A percentile compares a stretch with the other conserved stretches of the same genome.
Evolutionary conservation across 2,888 invertebrate genomes (phyloP).

Genomic region (Phymatocera aterrima): DNA sequence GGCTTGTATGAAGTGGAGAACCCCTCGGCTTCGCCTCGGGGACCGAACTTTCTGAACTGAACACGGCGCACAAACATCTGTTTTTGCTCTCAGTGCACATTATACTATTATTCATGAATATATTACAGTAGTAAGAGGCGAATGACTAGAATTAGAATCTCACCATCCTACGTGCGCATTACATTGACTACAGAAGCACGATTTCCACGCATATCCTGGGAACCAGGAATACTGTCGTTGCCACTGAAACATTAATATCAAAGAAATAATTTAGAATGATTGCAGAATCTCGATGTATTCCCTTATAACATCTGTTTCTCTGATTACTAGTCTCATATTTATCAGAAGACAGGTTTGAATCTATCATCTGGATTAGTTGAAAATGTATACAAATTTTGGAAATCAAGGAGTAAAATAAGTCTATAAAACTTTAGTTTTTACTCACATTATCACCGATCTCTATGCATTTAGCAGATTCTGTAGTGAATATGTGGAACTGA

Average conservation of each 20-base stretch:
- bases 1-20: too few relatives aligned
- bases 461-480: slow-evolving; percentile 77
- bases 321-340: too few relatives aligned
- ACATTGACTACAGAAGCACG: slow-evolving; percentile 80
- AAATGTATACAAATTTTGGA: background rate
- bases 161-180: slow-evolving; percentile 79
- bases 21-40: too few relatives aligned
- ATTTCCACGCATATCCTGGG: slow-evolving; percentile 81
- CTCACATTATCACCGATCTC: slow-evolving; percentile 75
- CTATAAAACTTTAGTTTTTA: slow-evolving; percentile 13
- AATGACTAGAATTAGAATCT: slow-evolving; percentile 19
- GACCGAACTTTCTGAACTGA: too few relatives aligned
- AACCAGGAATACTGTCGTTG: slow-evolving; percentile 80
- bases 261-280: slow-evolving; percentile 39
- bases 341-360: too few relatives aligned
- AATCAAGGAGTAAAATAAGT: background rate
- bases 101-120: background rate
- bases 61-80: too few relatives aligned
- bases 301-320: too few relatives aligned
- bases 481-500: slow-evolving; percentile 77
- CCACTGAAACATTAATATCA: slow-evolving; percentile 72
- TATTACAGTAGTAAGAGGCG: background rate
- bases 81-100: too few relatives aligned
- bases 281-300: too few relatives aligned
- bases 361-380: too few relatives aligned